Evolutionary conservation across 2,888 invertebrate species (phyloP).

Genomic region (Eilema depressum): DNA sequence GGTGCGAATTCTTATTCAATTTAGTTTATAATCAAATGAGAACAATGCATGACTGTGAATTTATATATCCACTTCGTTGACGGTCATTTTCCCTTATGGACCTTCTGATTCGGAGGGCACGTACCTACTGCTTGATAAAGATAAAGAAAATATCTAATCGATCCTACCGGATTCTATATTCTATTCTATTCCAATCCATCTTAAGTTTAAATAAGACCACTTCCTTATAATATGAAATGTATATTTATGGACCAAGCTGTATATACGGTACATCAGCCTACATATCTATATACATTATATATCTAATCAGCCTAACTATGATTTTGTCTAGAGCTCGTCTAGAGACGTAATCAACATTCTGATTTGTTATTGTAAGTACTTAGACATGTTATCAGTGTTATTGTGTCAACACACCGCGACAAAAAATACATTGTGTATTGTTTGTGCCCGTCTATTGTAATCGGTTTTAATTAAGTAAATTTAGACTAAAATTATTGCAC

Average conservation of each 20-base stretch:
- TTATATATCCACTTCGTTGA: not conserved
- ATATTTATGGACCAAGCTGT: not conserved
- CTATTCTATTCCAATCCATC: not conserved
- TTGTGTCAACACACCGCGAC: conserved; percentile 26
- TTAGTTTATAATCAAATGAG: not conserved
- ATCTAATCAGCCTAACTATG: conserved; percentile 4
- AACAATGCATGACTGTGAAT: not conserved
- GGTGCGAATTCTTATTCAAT: too few species aligned
- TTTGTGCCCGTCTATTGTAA: not conserved
- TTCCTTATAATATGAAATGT: not conserved
- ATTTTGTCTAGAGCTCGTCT: conserved; percentile 51
- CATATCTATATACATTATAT: not conserved
- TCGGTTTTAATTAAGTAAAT: not conserved
- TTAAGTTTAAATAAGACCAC: not conserved
- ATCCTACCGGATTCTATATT: not conserved
- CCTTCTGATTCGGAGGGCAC: too few species aligned
- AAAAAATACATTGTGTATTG: not conserved
- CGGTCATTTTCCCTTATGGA: too few species aligned
- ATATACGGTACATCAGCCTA: not conserved
- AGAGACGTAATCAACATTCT: conserved; percentile 49
- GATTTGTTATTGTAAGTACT: conserved; percentile 42
- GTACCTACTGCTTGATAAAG: not conserved
- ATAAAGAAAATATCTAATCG: not conserved
- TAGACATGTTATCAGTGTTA: conserved; percentile 33
- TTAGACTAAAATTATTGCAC: conserved; percentile 1